Evolutionary conservation across 2,888 invertebrate genomes (phyloP).

Genomic region (Entomobrya proxima): DNA sequence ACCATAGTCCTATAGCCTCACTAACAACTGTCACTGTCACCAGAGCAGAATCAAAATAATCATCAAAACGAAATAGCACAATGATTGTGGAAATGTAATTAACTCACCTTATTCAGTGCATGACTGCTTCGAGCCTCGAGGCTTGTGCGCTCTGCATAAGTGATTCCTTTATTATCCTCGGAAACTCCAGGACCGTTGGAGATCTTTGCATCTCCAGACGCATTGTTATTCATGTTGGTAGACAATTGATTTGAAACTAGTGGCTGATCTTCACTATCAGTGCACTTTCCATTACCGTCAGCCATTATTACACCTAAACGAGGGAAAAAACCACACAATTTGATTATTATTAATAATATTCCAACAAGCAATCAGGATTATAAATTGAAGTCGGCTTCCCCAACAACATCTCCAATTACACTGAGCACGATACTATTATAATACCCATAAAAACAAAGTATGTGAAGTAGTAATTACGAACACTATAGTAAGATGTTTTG

Average conservation of each 20-base stretch:
- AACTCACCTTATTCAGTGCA: constrained; percentile 58
- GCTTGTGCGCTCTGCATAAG: constrained; percentile 60
- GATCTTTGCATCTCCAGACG: constrained; percentile 50
- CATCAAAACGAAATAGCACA: no score
- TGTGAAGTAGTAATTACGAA: neutral
- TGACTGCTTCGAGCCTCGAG: constrained; percentile 63
- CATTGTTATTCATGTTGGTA: constrained; percentile 61
- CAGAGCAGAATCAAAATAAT: no score
- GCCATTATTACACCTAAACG: constrained; percentile 56
- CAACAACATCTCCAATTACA: neutral
- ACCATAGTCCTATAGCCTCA: no score
- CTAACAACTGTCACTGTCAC: no score
- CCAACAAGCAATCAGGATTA: neutral
- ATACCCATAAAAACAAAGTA: neutral
- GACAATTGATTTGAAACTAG: constrained; percentile 36
- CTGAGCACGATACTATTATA: neutral
- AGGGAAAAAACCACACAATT: neutral
- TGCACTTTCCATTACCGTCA: constrained; percentile 53
- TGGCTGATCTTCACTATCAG: constrained; percentile 21
- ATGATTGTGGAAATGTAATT: neutral
- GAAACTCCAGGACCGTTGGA: constrained; percentile 68
- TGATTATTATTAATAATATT: no score
- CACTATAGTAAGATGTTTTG: neutral
- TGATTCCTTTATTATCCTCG: constrained; percentile 61
- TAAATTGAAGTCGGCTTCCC: no score